Evolutionary conservation across 2,797 vertebrate genomes (phyloP).

Genomic region (Alfaro cultratus): DNA sequence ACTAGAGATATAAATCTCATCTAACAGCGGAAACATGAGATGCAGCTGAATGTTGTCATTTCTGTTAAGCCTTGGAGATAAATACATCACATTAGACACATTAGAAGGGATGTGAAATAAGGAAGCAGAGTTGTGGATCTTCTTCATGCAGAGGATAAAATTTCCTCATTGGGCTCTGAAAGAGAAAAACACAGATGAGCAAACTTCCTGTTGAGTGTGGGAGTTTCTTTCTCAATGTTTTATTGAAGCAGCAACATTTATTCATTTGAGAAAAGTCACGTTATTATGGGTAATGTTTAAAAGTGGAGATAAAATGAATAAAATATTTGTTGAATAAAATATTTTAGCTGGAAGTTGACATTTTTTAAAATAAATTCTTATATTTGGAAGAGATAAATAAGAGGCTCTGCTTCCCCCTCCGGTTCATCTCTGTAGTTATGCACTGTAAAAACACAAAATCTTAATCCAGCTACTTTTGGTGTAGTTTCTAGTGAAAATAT

Average conservation of each 20-base stretch:
- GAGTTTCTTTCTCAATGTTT: not conserved
- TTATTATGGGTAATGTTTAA: not conserved
- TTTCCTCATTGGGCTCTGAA: slow-evolving; percentile 78
- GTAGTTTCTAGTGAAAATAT: not conserved
- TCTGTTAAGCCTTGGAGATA: slow-evolving; percentile 16
- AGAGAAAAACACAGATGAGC: slow-evolving; percentile 42
- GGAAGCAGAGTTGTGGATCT: slow-evolving; percentile 9
- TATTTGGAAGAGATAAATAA: no score
- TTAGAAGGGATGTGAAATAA: slow-evolving; percentile 5
- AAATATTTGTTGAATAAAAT: no score
- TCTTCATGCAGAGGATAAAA: slow-evolving; percentile 58
- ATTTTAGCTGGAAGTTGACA: no score
- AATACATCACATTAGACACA: slow-evolving; percentile 22
- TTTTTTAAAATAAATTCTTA: no score
- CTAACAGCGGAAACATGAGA: slow-evolving; percentile 21
- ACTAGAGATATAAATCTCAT: slow-evolving; percentile 52
- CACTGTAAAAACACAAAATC: no score
- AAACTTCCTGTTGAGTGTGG: slow-evolving; percentile 33
- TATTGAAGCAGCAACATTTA: not conserved
- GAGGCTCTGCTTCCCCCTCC: no score
- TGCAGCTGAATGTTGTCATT: slow-evolving; percentile 9
- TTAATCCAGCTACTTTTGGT: no score
- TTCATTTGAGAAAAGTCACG: not conserved
- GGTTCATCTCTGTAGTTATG: no score
- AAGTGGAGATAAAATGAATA: no score